These are phyloP conservation scores for Isaurus tuberculatus DNA, from an alignment of 92 coral and sea anemone genomes.

Conservation along the genomic window DNA sequence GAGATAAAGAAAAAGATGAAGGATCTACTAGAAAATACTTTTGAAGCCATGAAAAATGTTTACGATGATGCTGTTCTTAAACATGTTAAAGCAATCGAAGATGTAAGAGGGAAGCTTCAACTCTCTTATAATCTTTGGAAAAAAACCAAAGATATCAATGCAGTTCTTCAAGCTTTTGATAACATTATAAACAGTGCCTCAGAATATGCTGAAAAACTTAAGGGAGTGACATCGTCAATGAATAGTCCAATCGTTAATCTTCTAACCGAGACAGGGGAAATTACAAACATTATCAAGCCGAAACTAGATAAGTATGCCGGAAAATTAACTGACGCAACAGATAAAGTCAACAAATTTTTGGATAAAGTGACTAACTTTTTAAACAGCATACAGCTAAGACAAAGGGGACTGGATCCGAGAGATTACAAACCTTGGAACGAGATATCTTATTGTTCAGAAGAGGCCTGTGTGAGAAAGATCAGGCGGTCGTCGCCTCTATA, in stretches of 20 bases:
- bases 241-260: conserved; percentile 82
- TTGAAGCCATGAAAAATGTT: conserved; percentile 76
- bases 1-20: conserved; percentile 74
- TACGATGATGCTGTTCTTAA: conserved; percentile 77
- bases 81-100: conserved; percentile 70
- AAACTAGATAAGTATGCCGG: conserved; percentile 71
- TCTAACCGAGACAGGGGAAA: conserved; percentile 81
- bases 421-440: conserved; percentile 81
- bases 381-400: conserved; percentile 86
- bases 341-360: conserved; percentile 73
- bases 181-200: conserved; percentile 75
- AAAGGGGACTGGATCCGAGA: conserved; percentile 78
- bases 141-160: conserved; percentile 75
- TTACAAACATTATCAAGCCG: conserved; percentile 79
- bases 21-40: conserved; percentile 76
- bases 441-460: conserved; percentile 85
- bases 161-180: conserved; percentile 82
- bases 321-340: conserved; percentile 67
- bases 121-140: conserved; percentile 80
- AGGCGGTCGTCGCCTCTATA: conserved; percentile 85
- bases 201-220: conserved; percentile 72
- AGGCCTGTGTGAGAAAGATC: conserved; percentile 75
- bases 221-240: conserved; percentile 76
- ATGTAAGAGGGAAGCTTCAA: conserved; percentile 72
- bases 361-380: conserved; percentile 78